Percentiles rank a stretch among this genome's conserved stretches.
phyloP scores from a whole-genome alignment of 1,140 invertebrate genomes.

The Brachionus rotundiformis region DNA sequence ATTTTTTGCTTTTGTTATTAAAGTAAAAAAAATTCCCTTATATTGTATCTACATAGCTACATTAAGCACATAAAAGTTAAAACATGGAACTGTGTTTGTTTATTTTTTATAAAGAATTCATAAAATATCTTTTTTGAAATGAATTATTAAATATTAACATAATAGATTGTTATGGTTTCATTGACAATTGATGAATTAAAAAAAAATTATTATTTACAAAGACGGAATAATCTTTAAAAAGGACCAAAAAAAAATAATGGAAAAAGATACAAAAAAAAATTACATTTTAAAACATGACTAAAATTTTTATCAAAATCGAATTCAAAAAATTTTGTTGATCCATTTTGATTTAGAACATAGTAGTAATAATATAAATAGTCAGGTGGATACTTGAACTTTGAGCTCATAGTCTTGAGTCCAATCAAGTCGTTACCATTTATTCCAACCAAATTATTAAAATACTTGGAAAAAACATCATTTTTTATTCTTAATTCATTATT shows the following conservation, averaged over 20 bases:
- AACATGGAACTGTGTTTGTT: too few relatives aligned
- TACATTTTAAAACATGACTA: neutral
- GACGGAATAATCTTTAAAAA: neutral
- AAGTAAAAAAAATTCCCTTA: too few relatives aligned
- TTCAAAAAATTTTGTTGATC: neutral
- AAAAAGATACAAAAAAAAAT: neutral
- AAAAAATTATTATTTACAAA: neutral
- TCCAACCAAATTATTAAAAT: conserved; percentile 5
- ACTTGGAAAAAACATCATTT: neutral
- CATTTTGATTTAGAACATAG: conserved; percentile 37
- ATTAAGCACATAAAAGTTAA: too few relatives aligned
- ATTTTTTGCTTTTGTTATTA: too few relatives aligned
- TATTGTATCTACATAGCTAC: too few relatives aligned
- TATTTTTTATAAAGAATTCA: too few relatives aligned
- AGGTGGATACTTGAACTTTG: conserved; percentile 31
- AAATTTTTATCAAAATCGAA: conserved; percentile 36
- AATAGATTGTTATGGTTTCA: too few relatives aligned
- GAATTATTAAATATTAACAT: too few relatives aligned
- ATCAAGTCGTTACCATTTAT: conserved; percentile 17
- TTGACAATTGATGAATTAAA: too few relatives aligned
- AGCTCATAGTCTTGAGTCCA: neutral
- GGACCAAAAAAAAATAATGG: neutral
- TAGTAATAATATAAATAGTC: conserved; percentile 39
- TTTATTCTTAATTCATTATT: neutral
- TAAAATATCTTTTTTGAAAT: too few relatives aligned